A percentile compares a stretch with the other conserved stretches of the same genome.
Conservation (phyloP, 2,888 invertebrate genomes). For the Hydrotaea diabolus region DNA sequence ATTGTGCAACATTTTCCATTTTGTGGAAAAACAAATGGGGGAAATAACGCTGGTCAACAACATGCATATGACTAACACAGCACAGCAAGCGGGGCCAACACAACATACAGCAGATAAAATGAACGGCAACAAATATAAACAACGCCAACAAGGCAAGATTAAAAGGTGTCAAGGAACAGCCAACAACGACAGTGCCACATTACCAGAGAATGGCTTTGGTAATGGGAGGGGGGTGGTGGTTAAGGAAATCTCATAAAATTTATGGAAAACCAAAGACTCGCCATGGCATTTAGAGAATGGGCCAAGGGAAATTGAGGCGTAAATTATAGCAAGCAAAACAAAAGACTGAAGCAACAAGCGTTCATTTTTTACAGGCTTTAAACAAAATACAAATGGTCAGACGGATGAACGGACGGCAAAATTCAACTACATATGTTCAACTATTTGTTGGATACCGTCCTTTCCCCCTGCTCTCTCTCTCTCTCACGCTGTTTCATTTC, state of each 20-base stretch:
- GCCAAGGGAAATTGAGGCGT: conserved; percentile 18
- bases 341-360: conserved; percentile 29
- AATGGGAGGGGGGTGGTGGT: too few relatives aligned
- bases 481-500: conserved; percentile 6
- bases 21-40: neutral
- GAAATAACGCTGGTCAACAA: conserved; percentile 1
- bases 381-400: too few relatives aligned
- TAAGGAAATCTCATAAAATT: conserved; percentile 37
- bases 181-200: neutral
- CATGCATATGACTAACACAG: conserved; percentile 21
- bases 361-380: too few relatives aligned
- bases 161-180: conserved; percentile 52
- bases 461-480: neutral
- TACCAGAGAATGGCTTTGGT: too few relatives aligned
- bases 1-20: conserved; percentile 47
- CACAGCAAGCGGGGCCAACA: neutral
- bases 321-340: conserved; percentile 43
- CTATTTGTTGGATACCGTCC: too few relatives aligned
- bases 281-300: neutral
- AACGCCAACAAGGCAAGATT: conserved; percentile 31
- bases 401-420: too few relatives aligned
- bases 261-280: conserved; percentile 8
- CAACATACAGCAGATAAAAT: conserved; percentile 34
- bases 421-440: too few relatives aligned
- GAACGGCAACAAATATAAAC: neutral